A percentile compares a stretch with the other conserved stretches of the same genome.
Conservation (phyloP, 2,888 invertebrate genomes). For the Cephalotes varians region DNA sequence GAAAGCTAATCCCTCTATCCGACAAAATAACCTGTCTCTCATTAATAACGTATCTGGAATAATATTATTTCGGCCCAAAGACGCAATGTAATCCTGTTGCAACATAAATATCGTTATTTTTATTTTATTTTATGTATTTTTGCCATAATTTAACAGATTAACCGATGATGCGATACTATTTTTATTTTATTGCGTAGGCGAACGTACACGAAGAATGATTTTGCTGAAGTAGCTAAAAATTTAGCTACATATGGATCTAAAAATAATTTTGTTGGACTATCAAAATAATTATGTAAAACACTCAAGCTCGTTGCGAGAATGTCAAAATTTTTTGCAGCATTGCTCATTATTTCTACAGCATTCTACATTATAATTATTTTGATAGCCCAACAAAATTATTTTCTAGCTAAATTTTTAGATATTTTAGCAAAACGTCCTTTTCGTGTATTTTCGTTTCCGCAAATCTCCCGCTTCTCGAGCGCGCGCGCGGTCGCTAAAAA, state of each 20-base stretch:
- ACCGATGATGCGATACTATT: neutral
- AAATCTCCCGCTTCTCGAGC: neutral
- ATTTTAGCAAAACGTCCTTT: too few species aligned
- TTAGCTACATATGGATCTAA: too few species aligned
- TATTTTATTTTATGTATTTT: neutral
- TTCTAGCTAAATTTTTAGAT: too few species aligned
- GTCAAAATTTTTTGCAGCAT: too few species aligned
- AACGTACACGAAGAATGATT: too few species aligned
- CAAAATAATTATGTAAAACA: too few species aligned
- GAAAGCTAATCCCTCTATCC: neutral
- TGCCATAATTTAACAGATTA: neutral
- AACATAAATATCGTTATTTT: neutral
- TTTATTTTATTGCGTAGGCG: neutral
- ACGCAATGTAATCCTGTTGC: neutral
- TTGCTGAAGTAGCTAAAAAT: too few species aligned
- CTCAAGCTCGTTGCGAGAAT: too few species aligned
- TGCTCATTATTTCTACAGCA: too few species aligned
- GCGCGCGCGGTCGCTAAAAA: conserved; percentile 19
- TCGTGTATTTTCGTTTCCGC: conserved; percentile 17
- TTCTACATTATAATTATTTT: too few species aligned
- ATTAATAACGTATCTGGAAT: neutral
- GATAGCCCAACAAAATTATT: too few species aligned
- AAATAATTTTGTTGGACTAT: too few species aligned
- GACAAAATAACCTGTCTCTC: neutral
- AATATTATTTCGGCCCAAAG: neutral